Evolutionary conservation across 2,797 vertebrate species (phyloP).

Genomic region (Pseudomugil tenellus): DNA sequence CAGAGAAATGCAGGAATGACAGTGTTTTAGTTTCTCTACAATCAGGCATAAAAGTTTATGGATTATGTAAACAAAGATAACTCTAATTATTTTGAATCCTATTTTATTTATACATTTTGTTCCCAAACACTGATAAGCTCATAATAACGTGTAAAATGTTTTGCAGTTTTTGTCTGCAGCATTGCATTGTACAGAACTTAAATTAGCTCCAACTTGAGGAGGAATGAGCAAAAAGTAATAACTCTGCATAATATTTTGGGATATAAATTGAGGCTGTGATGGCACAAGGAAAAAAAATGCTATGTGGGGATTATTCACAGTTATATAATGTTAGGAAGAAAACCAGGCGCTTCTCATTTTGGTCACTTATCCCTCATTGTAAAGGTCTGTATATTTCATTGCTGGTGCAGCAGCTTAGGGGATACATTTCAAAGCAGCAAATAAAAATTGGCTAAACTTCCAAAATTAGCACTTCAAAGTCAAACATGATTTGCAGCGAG

Average conservation of each 20-base stretch:
- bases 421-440: slow-evolving; percentile 90
- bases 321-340: slow-evolving; percentile 86
- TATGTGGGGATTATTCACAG: slow-evolving; percentile 85
- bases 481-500: slow-evolving; percentile 87
- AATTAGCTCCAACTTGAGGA: slow-evolving; percentile 76
- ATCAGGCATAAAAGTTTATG: slow-evolving; percentile 11
- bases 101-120: slow-evolving; percentile 26
- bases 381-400: slow-evolving; percentile 87
- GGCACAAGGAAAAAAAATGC: slow-evolving; percentile 82
- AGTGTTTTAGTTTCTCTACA: not conserved
- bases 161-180: slow-evolving; percentile 48
- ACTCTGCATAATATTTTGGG: slow-evolving; percentile 79
- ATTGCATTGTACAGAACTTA: slow-evolving; percentile 54
- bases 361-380: slow-evolving; percentile 89
- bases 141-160: slow-evolving; percentile 25
- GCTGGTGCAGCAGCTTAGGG: slow-evolving; percentile 87
- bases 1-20: slow-evolving; percentile 15
- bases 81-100: not conserved
- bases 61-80: not conserved
- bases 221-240: slow-evolving; percentile 72
- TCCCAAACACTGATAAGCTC: slow-evolving; percentile 35
- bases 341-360: slow-evolving; percentile 86
- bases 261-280: slow-evolving; percentile 84
- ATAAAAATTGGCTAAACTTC: slow-evolving; percentile 92
- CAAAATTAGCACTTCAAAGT: slow-evolving; percentile 92